Base-by-base conservation (phyloP, 2,797 vertebrate species). In the Pagetopsis macropterus region DNA sequence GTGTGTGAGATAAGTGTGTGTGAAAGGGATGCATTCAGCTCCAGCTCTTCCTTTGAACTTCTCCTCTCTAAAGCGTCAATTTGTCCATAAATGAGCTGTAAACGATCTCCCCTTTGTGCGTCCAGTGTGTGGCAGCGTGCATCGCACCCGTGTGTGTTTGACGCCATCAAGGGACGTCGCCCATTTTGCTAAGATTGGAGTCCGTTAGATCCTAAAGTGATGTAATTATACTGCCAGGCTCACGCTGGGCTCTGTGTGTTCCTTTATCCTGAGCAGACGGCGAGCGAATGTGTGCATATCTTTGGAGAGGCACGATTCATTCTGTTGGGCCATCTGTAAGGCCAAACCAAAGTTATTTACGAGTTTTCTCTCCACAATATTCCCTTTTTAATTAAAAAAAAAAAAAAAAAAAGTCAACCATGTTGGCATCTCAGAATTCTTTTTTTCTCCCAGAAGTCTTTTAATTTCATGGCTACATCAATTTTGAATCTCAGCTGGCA, bases 31-130 rank as follows among this genome's bases (percentile, higher is more conserved):
- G 75, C 72, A 84, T 88, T 87, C 79, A 72, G 57, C 59, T 78
- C 61, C 40, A 75, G 73, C 79, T 69, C 78, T 84, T 83, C 78
- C 82, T 88, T 89, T 90, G 75, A 91, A 90, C 84, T 80, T 83
- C 77, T 79, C 70, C 65, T 72, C 81, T 83, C 72, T 81, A 75
- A 82, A 84, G 83, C 82, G 87, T 90, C 85, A 86, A 88, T 82
- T 89, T 90, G 85, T 89, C 81, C 81, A 86, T 83, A 76, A 86
- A 89, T 88, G 62, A 79, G 79, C 82, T 68, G 79, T 89, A 88
- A 90, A 90, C 66, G 76, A 89, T 89, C 84, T 83, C 75, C 84
- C 78, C 79, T 84, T 43, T 76, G 82, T 72, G 62, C 62, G 62
- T 56, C 41, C 49, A 55, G 33, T 59, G 12, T 9, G 76, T 70